phyloP scores from a whole-genome alignment of 2,888 invertebrate genomes.

The Pollenia griseotomentosa region DNA sequence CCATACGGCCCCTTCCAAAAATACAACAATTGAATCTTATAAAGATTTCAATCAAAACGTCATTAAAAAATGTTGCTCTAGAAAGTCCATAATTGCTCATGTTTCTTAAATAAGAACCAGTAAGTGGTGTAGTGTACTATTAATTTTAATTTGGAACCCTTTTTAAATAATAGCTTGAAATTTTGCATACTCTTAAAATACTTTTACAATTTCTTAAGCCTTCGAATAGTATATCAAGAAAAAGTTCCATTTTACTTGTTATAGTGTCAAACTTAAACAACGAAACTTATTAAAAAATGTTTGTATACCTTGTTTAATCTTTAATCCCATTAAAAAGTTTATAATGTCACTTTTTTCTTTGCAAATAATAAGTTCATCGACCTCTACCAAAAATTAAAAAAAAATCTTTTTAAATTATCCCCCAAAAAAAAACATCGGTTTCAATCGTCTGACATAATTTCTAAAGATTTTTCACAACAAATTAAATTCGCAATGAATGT shows the following conservation, averaged over 20 bases:
- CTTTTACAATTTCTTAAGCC: too few species aligned
- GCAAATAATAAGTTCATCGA: slow-evolving; percentile 20
- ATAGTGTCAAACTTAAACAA: background rate
- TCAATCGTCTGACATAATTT: slow-evolving; percentile 31
- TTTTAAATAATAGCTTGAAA: too few species aligned
- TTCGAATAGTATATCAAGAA: too few species aligned
- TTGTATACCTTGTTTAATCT: background rate
- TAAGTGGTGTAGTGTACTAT: too few species aligned
- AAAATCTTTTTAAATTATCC: background rate
- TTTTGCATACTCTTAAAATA: too few species aligned
- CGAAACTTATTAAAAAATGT: background rate
- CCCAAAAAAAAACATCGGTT: background rate
- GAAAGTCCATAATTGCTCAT: too few species aligned
- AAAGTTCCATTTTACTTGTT: background rate
- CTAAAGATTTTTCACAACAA: slow-evolving; percentile 32
- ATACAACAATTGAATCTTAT: too few species aligned
- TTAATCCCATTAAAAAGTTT: background rate
- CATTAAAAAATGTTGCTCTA: too few species aligned
- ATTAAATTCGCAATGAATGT: slow-evolving; percentile 60
- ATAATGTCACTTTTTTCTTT: background rate
- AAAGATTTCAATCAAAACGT: too few species aligned
- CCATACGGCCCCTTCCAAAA: too few species aligned
- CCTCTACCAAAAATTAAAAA: background rate
- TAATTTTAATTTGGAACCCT: too few species aligned
- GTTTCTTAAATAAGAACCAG: too few species aligned